A percentile compares a stretch with the other conserved stretches of the same genome.
These are phyloP conservation scores for Spodoptera picta DNA, from an alignment of 2,888 invertebrate genomes.

Conservation along the genomic window DNA sequence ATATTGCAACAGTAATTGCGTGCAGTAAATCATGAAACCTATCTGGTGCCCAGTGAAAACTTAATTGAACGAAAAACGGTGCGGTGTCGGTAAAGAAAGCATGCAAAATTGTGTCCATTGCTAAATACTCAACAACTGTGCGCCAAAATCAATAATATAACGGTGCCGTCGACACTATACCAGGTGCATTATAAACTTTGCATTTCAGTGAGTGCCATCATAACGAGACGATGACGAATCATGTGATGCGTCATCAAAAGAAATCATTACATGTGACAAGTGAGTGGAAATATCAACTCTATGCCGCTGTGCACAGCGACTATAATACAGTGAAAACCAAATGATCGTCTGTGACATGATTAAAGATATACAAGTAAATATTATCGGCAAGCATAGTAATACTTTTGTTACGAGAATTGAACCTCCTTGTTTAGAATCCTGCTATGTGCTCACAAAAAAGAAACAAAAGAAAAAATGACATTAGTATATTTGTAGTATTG, in stretches of 20 bases:
- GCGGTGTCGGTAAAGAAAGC: constrained; percentile 87
- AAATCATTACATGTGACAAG: constrained; percentile 92
- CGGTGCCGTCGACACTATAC: constrained; percentile 88
- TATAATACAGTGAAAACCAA: constrained; percentile 73
- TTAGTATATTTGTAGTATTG: constrained; percentile 81
- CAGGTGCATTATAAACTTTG: constrained; percentile 87
- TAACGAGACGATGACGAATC: constrained; percentile 73
- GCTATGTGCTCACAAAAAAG: constrained; percentile 87
- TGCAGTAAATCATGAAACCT: constrained; percentile 77
- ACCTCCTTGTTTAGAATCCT: constrained; percentile 88
- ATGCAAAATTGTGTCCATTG: constrained; percentile 88
- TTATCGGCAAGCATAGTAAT: constrained; percentile 85
- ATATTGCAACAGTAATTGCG: constrained; percentile 60
- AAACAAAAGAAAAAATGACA: constrained; percentile 85
- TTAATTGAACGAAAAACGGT: constrained; percentile 84
- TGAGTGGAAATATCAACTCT: constrained; percentile 88
- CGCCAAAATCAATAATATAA: constrained; percentile 88
- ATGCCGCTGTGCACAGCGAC: constrained; percentile 71
- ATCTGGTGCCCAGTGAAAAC: constrained; percentile 87
- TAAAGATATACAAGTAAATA: constrained; percentile 75
- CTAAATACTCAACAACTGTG: constrained; percentile 89
- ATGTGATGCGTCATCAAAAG: constrained; percentile 72
- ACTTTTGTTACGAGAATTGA: constrained; percentile 84
- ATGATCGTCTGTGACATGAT: constrained; percentile 76
- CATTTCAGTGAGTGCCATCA: constrained; percentile 89